phyloP scores from a whole-genome alignment of 2,113 vertebrate genomes.

The Tenrec ecaudatus region DNA sequence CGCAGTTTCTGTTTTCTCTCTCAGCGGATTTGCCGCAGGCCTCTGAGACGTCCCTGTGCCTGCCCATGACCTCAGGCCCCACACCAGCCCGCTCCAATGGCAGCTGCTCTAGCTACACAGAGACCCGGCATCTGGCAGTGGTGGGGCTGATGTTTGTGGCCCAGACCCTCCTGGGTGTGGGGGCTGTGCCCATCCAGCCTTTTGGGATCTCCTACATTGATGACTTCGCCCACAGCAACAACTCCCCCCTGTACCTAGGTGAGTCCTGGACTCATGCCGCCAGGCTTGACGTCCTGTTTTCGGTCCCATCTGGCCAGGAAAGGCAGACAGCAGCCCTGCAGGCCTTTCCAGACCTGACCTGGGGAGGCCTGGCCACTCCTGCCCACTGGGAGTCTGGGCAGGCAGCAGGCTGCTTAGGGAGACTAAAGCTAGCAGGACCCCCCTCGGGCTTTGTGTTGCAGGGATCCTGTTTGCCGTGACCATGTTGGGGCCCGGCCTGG shows the following conservation, averaged over 20 bases:
- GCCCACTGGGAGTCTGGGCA: neutral
- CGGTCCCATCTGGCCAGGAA: neutral
- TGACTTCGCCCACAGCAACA: conserved; percentile 92
- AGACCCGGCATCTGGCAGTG: conserved; percentile 78
- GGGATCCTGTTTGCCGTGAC: conserved; percentile 94
- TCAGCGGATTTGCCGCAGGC: conserved; percentile 45
- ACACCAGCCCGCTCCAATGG: neutral
- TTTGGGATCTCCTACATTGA: conserved; percentile 99
- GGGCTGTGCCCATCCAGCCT: conserved; percentile 94
- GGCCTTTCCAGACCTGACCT: neutral
- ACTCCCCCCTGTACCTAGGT: conserved; percentile 96
- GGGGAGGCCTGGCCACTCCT: neutral
- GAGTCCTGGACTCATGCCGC: neutral
- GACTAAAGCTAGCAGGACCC: neutral
- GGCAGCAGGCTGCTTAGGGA: neutral
- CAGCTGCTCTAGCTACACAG: conserved; percentile 78
- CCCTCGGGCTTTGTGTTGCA: conserved; percentile 76
- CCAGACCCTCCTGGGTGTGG: conserved; percentile 93
- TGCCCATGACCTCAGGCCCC: neutral
- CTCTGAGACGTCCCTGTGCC: conserved; percentile 65
- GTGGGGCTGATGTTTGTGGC: conserved; percentile 91
- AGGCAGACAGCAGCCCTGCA: neutral
- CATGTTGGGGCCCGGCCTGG: conserved; percentile 91
- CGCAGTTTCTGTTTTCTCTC: neutral
- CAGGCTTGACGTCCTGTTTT: neutral